phyloP scores from a whole-genome alignment of 1,140 invertebrate species.

The Pachyrhynchus sulphureomaculatus region DNA sequence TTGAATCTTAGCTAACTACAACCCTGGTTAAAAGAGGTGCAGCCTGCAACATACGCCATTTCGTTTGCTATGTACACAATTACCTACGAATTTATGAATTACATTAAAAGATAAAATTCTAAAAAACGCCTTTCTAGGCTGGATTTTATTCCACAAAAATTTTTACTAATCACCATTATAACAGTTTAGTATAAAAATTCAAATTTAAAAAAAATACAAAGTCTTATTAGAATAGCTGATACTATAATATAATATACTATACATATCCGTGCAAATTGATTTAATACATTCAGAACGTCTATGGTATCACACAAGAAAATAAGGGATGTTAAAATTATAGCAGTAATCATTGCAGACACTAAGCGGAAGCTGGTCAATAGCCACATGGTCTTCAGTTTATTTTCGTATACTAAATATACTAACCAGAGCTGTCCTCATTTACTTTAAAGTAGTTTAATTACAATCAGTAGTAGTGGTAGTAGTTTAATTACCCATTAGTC shows the following conservation, averaged over 20 bases:
- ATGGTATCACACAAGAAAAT: slow-evolving; percentile 52
- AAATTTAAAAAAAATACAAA: slow-evolving; percentile 55
- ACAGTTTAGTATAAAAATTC: slow-evolving; percentile 55
- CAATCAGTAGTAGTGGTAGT: no score
- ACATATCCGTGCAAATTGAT: slow-evolving; percentile 52
- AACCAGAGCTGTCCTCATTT: not conserved
- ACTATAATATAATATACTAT: slow-evolving; percentile 50
- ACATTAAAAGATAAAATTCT: slow-evolving; percentile 49
- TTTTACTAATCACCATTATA: slow-evolving; percentile 52
- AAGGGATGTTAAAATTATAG: slow-evolving; percentile 38
- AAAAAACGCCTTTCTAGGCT: slow-evolving; percentile 33
- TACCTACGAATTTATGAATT: slow-evolving; percentile 45
- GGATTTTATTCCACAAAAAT: slow-evolving; percentile 51
- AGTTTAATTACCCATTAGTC: no score
- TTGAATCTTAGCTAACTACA: slow-evolving; percentile 27
- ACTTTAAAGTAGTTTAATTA: no score
- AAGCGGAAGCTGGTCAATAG: slow-evolving; percentile 42
- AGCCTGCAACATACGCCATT: slow-evolving; percentile 39
- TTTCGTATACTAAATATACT: not conserved
- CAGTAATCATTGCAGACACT: slow-evolving; percentile 38
- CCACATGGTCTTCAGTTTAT: slow-evolving; percentile 34
- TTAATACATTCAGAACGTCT: slow-evolving; percentile 50
- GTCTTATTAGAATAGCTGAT: slow-evolving; percentile 53
- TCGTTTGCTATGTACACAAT: slow-evolving; percentile 44
- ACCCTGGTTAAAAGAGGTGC: slow-evolving; percentile 32